These are phyloP conservation scores for Rhinolophus sinicus DNA, from an alignment of 2,113 vertebrate genomes.

Conservation along the genomic window DNA sequence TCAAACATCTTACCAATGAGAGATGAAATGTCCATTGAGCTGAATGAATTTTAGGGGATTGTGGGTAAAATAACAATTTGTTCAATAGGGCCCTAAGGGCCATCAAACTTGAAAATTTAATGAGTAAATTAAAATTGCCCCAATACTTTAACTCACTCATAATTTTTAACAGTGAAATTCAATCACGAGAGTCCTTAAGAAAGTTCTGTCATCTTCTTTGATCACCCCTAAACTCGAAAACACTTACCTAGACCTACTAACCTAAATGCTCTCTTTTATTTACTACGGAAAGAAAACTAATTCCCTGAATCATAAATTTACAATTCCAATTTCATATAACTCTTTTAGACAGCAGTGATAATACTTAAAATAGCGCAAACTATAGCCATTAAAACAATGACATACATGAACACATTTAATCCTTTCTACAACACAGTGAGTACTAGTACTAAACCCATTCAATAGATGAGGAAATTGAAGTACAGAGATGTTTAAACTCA, in stretches of 20 bases:
- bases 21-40: background rate
- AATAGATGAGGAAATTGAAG: background rate
- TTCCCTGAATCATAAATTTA: background rate
- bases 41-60: conserved; percentile 6
- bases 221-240: background rate
- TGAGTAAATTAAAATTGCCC: background rate
- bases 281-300: conserved; percentile 1
- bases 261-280: background rate
- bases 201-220: background rate
- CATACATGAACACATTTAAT: background rate
- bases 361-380: conserved; percentile 23
- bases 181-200: background rate
- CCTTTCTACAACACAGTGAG: background rate
- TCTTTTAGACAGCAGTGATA: background rate
- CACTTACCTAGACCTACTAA: background rate
- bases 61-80: conserved; percentile 5
- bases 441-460: background rate
- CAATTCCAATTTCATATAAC: conserved; percentile 1
- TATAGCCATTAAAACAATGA: background rate
- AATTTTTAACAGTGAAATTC: background rate
- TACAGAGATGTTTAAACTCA: conserved; percentile 3
- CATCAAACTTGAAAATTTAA: background rate
- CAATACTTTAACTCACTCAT: background rate
- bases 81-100: background rate
- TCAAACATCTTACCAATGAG: background rate